Evolutionary conservation across 2,797 vertebrate species (phyloP), one percentile per base, ranked within the genome.

Genomic region (Lindbergichthys nudifrons): DNA sequence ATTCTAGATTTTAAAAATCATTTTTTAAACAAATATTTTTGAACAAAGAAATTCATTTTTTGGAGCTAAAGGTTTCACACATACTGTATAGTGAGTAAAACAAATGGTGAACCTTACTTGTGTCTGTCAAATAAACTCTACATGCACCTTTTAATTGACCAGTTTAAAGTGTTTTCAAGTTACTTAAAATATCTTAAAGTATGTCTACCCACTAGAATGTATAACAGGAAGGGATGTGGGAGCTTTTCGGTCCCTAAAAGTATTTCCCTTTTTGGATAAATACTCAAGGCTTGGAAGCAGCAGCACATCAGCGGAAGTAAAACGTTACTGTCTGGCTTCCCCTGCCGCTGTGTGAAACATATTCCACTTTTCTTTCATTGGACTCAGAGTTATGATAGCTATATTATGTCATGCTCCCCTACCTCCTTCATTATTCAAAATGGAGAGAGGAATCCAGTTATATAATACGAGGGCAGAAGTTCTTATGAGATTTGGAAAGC

Each of bases 401-500:
- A 86, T 89, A 90, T 90, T 86, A 85, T 86, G 88, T 90, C 89
- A 88, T 73, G 91, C 89, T 81, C 83, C 87, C 65, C 75, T 77
- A 68, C 77, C 81, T 89, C 87, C 85, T 92, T 79, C 89, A 92
- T 93, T 89, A 91, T 92, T 93, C 87, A 90, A 87, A 90, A 89
- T 87, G 85, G 89, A 88, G 77, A 88, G 77, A 88, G 85, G 88
- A 92, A 92, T 88, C 78, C 78, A 83, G 88, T 92, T 92, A 88
- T 91, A 93, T 91, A 91, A 93, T 81, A 87, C 2, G 70, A 87
- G 83, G 83, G 80, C 84, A 88, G 77, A 90, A 88, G 87, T 91
- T 91, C 89, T 92, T 91, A 89, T 87, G 88, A 89, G 93, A 92
- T 93, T 89, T 93, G 87, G 90, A 90, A 89, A 93, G 92, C 89